These are phyloP conservation scores for Isotomurus palustris DNA, from an alignment of 2,888 invertebrate genomes.

Conservation along the genomic window DNA sequence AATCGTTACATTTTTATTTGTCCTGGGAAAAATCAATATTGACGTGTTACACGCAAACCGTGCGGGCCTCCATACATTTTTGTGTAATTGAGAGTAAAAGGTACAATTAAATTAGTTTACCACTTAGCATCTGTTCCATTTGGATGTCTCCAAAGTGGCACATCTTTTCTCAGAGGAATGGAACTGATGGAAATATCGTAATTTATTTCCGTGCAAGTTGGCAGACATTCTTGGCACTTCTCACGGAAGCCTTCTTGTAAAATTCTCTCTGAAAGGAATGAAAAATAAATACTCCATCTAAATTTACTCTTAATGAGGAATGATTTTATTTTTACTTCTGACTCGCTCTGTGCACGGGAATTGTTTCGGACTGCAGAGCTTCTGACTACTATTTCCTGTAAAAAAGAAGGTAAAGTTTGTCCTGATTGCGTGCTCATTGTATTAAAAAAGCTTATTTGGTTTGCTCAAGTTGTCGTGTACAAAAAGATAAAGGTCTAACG, in stretches of 20 bases:
- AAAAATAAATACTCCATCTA: too few relatives aligned
- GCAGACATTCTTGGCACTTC: constrained; percentile 21
- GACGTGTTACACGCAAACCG: too few relatives aligned
- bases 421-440: background rate
- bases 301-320: too few relatives aligned
- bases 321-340: constrained; percentile 33
- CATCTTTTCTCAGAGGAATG: constrained; percentile 7
- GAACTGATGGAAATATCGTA: constrained; percentile 23
- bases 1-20: constrained; percentile 32
- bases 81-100: too few relatives aligned
- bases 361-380: constrained; percentile 33
- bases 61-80: too few relatives aligned
- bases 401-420: background rate
- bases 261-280: constrained; percentile 5
- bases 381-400: constrained; percentile 26
- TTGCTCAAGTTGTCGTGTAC: too few relatives aligned
- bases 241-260: background rate
- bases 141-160: constrained; percentile 2
- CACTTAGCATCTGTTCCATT: too few relatives aligned
- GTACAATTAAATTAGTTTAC: too few relatives aligned
- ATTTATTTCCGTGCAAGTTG: constrained; percentile 35
- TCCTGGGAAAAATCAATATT: too few relatives aligned
- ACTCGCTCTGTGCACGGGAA: constrained; percentile 37
- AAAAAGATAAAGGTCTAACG: too few relatives aligned
- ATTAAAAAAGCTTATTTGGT: too few relatives aligned